phyloP scores from a whole-genome alignment of 2,888 invertebrate genomes.

The Andrena dorsata region DNA sequence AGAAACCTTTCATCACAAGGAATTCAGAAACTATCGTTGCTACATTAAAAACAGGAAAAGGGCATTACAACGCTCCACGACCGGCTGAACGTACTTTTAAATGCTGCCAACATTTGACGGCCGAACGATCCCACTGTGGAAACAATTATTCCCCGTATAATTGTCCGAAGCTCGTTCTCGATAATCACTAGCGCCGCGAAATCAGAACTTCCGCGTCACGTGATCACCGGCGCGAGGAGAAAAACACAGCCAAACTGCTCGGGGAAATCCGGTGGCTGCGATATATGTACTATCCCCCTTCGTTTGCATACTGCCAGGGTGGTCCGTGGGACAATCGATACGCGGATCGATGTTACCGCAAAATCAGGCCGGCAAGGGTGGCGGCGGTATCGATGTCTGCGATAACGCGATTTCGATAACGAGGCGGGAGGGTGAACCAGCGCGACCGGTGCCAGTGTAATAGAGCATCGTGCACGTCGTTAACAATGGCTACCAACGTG shows the following conservation, averaged over 20 bases:
- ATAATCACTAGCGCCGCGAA: conserved; percentile 39
- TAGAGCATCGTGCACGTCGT: conserved; percentile 32
- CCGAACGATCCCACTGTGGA: not conserved
- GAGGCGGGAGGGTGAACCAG: conserved; percentile 46
- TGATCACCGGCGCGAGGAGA: conserved; percentile 32
- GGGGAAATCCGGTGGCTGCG: conserved; percentile 38
- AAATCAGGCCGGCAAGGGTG: conserved; percentile 49
- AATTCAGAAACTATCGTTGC: too few relatives aligned
- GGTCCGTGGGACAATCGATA: conserved; percentile 56
- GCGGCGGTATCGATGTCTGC: conserved; percentile 58
- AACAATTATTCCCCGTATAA: conserved; percentile 33
- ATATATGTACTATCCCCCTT: conserved; percentile 18
- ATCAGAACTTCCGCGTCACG: conserved; percentile 48
- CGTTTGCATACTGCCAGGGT: conserved; percentile 38
- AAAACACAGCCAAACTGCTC: conserved; percentile 22
- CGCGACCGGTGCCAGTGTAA: conserved; percentile 17
- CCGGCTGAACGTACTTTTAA: not conserved
- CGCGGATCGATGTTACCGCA: conserved; percentile 54
- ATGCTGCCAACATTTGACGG: not conserved
- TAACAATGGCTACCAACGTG: conserved; percentile 51
- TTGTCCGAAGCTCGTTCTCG: conserved; percentile 18
- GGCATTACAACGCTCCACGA: not conserved
- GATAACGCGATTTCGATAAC: conserved; percentile 69
- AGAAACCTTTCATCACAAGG: too few relatives aligned
- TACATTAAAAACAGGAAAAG: not conserved